Percentiles rank a stretch among this genome's conserved stretches.
Conservation (phyloP, 2,113 vertebrate genomes). For the Balaenoptera acutorostrata region DNA sequence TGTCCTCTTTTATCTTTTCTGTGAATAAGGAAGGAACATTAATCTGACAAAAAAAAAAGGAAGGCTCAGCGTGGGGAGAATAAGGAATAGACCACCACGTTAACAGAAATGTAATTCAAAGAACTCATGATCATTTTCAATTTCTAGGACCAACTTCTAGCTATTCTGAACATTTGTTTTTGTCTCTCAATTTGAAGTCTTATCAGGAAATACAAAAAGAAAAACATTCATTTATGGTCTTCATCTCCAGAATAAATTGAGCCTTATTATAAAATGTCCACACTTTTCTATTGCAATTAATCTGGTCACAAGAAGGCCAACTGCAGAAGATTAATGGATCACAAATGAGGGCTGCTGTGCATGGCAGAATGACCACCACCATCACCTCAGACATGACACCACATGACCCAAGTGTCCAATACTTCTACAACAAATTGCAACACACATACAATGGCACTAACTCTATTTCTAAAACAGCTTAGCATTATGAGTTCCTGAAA, state of each 20-base stretch:
- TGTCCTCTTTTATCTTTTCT: slow-evolving; percentile 42
- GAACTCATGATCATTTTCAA: background rate
- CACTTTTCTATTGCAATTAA: slow-evolving; percentile 41
- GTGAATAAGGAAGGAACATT: slow-evolving; percentile 30
- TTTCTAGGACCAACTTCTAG: slow-evolving; percentile 26
- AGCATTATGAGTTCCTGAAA: background rate
- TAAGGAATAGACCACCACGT: background rate
- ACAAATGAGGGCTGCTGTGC: background rate
- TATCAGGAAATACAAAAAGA: slow-evolving; percentile 44
- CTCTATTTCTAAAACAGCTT: background rate
- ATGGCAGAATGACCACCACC: background rate
- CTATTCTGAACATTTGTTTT: slow-evolving; percentile 42
- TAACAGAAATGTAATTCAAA: slow-evolving; percentile 43
- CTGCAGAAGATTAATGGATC: slow-evolving; percentile 7
- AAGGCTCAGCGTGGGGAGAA: background rate
- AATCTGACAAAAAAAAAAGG: slow-evolving; percentile 45
- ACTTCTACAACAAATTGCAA: background rate
- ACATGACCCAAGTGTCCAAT: background rate
- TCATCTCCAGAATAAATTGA: slow-evolving; percentile 56
- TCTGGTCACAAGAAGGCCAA: background rate
- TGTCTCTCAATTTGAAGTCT: slow-evolving; percentile 36
- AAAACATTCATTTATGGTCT: slow-evolving; percentile 28
- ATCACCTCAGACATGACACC: background rate
- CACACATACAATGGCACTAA: background rate
- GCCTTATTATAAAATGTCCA: slow-evolving; percentile 32